Conservation (phyloP, 2,113 vertebrate species). For the Rhipidura dahli region DNA sequence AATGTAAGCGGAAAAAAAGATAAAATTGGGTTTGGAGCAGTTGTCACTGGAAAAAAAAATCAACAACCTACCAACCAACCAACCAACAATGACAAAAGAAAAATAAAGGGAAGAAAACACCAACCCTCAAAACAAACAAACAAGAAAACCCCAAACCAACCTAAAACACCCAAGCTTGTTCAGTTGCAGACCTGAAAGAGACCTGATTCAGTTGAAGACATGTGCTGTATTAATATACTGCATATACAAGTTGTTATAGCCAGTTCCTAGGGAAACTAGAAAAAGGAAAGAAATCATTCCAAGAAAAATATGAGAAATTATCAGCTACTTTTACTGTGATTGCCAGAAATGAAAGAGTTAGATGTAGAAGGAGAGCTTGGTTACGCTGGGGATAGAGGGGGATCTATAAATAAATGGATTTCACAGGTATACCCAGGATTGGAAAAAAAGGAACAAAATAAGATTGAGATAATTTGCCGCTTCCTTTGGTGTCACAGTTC, state of each 20-base stretch:
- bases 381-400: not conserved
- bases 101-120: not conserved
- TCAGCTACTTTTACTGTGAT: not conserved
- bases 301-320: not conserved
- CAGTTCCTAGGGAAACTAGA: conserved; percentile 29
- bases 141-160: not conserved
- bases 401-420: conserved; percentile 31
- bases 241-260: not conserved
- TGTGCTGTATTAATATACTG: not conserved
- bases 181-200: not conserved
- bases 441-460: not conserved
- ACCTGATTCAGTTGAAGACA: not conserved
- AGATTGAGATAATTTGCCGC: not conserved
- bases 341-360: not conserved
- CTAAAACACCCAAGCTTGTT: not conserved
- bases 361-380: not conserved
- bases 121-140: not conserved
- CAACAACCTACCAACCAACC: not conserved
- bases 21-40: not conserved
- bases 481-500: not conserved
- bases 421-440: not conserved
- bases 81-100: not conserved
- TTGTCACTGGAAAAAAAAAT: not conserved
- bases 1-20: not conserved
- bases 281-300: not conserved